Evolutionary conservation across 2,113 vertebrate species (phyloP).

Genomic region (Engystomops pustulosus): DNA sequence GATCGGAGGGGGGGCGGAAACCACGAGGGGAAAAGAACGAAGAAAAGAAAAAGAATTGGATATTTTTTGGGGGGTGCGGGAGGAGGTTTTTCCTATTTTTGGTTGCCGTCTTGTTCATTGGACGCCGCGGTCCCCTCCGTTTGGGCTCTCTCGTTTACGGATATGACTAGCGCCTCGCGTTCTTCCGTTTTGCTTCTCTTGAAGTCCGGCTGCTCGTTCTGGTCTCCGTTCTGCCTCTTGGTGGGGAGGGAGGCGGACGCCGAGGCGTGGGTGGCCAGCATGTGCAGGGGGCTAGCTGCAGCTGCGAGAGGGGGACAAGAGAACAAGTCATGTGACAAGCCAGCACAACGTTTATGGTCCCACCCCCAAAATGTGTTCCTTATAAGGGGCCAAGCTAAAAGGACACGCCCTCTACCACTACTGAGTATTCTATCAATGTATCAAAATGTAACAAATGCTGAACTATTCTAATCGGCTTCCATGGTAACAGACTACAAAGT

Average conservation of each 20-base stretch:
- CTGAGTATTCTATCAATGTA: too few relatives aligned
- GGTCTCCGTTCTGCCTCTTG: conserved; percentile 90
- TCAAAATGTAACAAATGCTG: too few relatives aligned
- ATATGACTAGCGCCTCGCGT: conserved; percentile 74
- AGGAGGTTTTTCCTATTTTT: conserved; percentile 75
- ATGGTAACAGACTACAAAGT: too few relatives aligned
- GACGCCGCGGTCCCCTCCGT: conserved; percentile 66
- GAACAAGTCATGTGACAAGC: too few relatives aligned
- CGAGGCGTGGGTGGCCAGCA: conserved; percentile 92
- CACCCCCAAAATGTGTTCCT: too few relatives aligned
- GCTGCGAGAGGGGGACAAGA: conserved; percentile 68
- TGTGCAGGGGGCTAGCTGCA: conserved; percentile 89
- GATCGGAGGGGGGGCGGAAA: conserved; percentile 30
- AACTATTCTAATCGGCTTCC: too few relatives aligned
- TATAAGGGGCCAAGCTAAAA: too few relatives aligned
- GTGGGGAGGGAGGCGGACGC: conserved; percentile 94
- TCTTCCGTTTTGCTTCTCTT: conserved; percentile 87
- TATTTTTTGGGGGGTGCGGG: background rate
- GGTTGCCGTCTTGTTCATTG: conserved; percentile 76
- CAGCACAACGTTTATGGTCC: too few relatives aligned
- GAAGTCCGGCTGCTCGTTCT: conserved; percentile 78
- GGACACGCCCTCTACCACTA: too few relatives aligned
- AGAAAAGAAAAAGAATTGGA: conserved; percentile 57
- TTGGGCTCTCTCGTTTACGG: conserved; percentile 76
- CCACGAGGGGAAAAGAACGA: conserved; percentile 56